phyloP scores from a whole-genome alignment of 2,113 vertebrate species.

The Nibea albiflora region DNA sequence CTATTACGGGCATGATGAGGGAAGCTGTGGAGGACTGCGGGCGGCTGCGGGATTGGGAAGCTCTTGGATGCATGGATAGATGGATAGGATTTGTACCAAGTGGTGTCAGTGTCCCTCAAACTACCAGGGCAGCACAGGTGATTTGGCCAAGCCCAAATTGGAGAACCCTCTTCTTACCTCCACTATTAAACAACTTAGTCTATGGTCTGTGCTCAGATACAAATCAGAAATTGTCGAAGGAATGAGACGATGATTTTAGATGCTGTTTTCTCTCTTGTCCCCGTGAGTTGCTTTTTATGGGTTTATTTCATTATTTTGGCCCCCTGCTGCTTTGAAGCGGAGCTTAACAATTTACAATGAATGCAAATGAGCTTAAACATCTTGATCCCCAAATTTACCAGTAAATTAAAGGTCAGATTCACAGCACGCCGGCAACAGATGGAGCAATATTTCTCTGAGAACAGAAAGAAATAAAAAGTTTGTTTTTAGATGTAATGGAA shows the following conservation, averaged over 20 bases:
- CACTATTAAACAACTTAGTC: background rate
- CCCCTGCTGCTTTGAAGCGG: conserved; percentile 41
- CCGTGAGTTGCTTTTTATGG: conserved; percentile 27
- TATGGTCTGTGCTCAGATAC: conserved; percentile 1
- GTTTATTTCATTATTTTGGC: conserved; percentile 46
- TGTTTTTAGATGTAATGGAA: background rate
- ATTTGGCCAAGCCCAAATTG: background rate
- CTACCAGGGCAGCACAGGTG: background rate
- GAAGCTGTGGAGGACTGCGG: conserved; percentile 19
- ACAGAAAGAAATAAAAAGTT: background rate
- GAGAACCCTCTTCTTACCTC: background rate
- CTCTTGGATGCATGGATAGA: conserved; percentile 22
- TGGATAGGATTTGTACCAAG: background rate
- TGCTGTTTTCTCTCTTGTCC: background rate
- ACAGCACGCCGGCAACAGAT: conserved; percentile 2
- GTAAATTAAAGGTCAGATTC: conserved; percentile 17
- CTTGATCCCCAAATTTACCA: conserved; percentile 24
- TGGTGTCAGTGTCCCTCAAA: background rate
- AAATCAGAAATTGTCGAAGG: conserved; percentile 16
- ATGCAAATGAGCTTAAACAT: conserved; percentile 21
- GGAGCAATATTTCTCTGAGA: background rate
- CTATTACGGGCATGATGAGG: conserved; percentile 66
- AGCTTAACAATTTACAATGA: conserved; percentile 34
- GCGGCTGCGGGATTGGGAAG: conserved; percentile 23
- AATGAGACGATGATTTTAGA: conserved; percentile 22